Percentiles rank a stretch among this genome's conserved stretches.
Conservation (phyloP, 2,113 vertebrate species). For the Pundamilia nyererei region DNA sequence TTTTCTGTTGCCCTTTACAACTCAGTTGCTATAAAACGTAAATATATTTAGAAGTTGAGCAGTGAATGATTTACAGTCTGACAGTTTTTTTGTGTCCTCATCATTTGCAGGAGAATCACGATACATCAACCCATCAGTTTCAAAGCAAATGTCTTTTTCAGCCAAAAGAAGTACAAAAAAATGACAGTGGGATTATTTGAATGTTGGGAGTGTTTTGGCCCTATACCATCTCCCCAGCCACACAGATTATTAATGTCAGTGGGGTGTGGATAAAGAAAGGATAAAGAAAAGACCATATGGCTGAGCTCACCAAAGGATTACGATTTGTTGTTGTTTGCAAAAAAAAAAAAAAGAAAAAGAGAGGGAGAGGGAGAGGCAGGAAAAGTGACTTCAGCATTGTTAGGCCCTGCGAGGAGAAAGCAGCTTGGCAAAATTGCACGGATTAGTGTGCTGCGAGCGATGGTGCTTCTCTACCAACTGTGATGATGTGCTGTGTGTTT, state of each 20-base stretch:
- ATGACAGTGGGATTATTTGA: constrained; percentile 17
- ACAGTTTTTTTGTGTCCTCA: background rate
- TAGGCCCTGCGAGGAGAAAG: constrained; percentile 43
- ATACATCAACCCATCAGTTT: background rate
- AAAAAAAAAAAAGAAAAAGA: background rate
- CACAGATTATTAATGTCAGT: constrained; percentile 60
- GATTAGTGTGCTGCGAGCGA: constrained; percentile 48
- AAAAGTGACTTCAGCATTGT: constrained; percentile 55
- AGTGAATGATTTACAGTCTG: background rate
- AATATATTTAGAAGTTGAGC: background rate
- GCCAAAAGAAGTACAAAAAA: background rate
- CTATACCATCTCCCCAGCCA: constrained; percentile 2
- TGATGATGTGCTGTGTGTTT: constrained; percentile 20
- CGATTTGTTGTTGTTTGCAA: constrained; percentile 54
- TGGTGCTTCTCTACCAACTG: constrained; percentile 27
- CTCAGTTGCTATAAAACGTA: background rate
- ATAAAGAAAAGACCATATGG: constrained; percentile 63
- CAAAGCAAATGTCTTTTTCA: background rate
- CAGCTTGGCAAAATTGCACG: constrained; percentile 55
- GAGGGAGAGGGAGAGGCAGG: background rate
- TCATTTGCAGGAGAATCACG: background rate
- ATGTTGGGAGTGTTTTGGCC: constrained; percentile 2
- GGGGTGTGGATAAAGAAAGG: constrained; percentile 59
- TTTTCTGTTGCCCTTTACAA: background rate
- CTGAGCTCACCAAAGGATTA: constrained; percentile 57